These are phyloP conservation scores for Tridacna crocea DNA, from an alignment of 2,888 invertebrate species.

Conservation along the genomic window DNA sequence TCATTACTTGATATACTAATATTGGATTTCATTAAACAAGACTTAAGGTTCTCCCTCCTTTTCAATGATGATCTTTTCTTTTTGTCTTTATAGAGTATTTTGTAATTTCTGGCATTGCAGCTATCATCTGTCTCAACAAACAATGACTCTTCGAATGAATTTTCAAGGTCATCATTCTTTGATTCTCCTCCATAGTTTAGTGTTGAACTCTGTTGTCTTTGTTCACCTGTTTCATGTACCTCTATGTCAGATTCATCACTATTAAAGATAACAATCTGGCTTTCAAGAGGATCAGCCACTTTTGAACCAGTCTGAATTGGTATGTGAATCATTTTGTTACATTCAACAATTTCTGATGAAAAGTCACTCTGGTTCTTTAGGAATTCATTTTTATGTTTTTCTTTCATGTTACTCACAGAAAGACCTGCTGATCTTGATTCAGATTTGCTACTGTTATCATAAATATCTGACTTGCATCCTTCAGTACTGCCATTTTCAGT, in stretches of 20 bases:
- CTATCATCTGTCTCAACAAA: constrained; percentile 51
- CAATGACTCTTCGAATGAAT: constrained; percentile 27
- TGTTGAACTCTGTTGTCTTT: too few relatives aligned
- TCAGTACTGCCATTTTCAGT: not conserved
- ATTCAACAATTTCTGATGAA: too few relatives aligned
- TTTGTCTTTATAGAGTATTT: constrained; percentile 25
- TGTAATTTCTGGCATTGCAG: constrained; percentile 46
- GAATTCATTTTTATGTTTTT: too few relatives aligned
- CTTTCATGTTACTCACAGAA: too few relatives aligned
- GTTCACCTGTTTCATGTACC: not conserved
- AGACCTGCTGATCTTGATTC: too few relatives aligned
- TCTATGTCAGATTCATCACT: constrained; percentile 15
- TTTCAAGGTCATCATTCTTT: constrained; percentile 12
- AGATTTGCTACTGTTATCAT: not conserved
- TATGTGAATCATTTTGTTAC: too few relatives aligned
- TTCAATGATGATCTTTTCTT: constrained; percentile 31
- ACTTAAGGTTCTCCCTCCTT: not conserved
- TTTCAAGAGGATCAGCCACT: not conserved
- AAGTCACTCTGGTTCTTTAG: too few relatives aligned
- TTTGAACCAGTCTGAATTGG: too few relatives aligned
- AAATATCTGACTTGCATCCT: not conserved
- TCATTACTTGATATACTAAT: too few relatives aligned
- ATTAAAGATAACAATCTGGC: constrained; percentile 14
- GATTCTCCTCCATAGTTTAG: not conserved
- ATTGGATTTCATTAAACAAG: not conserved